Base-by-base conservation (phyloP, 2,797 vertebrate species). In the Lerista edwardsae region DNA sequence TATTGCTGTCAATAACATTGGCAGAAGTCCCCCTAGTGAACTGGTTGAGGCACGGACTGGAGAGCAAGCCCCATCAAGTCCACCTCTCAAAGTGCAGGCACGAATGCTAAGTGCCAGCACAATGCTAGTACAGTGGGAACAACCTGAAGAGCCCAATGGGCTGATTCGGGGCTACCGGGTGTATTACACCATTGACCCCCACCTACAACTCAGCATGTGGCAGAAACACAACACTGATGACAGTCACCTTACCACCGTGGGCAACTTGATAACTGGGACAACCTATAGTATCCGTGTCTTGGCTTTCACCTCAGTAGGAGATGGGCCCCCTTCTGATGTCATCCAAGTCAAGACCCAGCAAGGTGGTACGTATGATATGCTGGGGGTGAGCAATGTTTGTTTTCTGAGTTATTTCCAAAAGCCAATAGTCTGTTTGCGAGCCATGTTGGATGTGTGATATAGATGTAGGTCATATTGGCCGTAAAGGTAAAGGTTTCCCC, bases 301-400 rank as follows among this genome's bases (percentile, higher is more conserved):
- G 84, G 98, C 97, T 81, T 99, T 99, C 91, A 99, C 98, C 0
- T 97, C 98, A 0, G 97, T 98, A 88, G 98, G 98, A 0, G 98
- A 99, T 0, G 98, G 98, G 0, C 98, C 98, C 0, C 97, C 97
- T 4, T 99, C 98, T 0, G 97, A 98, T 73, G 92, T 97, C 88
- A 97, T 99, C 92, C 97, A 98, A 93, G 97, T 99, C 94, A 99
- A 99, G 95, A 98, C 98, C 0, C 98, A 98, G 93, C 98, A 98
- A 90, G 98, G 98, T 93, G 98, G 98, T 99, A 95, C 82, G 97
- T 93, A 87, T 81, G 82, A 59, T 19, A 72, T n/a, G 6, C 64
- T 15, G 44, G 3, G 10, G 61, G 9, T 81, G 31, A 76, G 41
- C 10, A 69, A 29, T 67, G 14, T 41, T 27, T 25, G 25, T 9